Evolutionary conservation across 2,888 invertebrate genomes (phyloP), one percentile per base, ranked within the genome.

Genomic region (Meliscaeva auricollis): DNA sequence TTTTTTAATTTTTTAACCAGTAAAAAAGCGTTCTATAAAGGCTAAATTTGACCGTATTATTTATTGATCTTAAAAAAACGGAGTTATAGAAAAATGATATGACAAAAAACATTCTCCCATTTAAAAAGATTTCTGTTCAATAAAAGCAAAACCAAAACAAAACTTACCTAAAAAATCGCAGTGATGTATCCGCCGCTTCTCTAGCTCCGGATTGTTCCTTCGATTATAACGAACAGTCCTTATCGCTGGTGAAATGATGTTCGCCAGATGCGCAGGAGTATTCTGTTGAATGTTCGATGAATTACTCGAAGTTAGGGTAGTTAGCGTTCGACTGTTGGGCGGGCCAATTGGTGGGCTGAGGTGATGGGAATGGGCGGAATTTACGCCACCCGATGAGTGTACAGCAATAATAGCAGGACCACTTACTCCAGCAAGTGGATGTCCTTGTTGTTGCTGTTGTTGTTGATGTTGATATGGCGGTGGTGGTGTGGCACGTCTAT

Each of bases 151-250:
- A 35, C 54, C 41, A 44, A n/a, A n/a, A 30, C 17, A 38, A 6
- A 44, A 91, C 94, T 94, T 93, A 97, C 97, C 97, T 92, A 97
- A 95, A 93, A 97, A 98, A 94, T 98, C 97, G 93, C 99, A 99
- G 93, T 97, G 98, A 92, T 99, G 98, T 89, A 98, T 98, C 90
- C 99, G 93, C 88, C 98, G 94, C 92, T 98, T 98, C 92, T 99
- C 98, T 89, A 99, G 93, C 92, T 99, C 98, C 0, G 98, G 98
- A 93, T 99, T 99, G 93, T 98, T 98, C 91, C 98, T 94, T 88
- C 98, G 94, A 93, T 98, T 98, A 93, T 97, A 98, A 90, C 96
- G 97, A 87, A 94, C 91, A 32, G 93, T 91, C 87, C 92, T 90
- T 30, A 91, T 90, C 32, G 87, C 68, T 20, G 89, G 89, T 77